Evolutionary conservation across 2,888 invertebrate species (phyloP), one percentile per base, ranked within the genome.

Genomic region (Drosophila fungiperda): DNA sequence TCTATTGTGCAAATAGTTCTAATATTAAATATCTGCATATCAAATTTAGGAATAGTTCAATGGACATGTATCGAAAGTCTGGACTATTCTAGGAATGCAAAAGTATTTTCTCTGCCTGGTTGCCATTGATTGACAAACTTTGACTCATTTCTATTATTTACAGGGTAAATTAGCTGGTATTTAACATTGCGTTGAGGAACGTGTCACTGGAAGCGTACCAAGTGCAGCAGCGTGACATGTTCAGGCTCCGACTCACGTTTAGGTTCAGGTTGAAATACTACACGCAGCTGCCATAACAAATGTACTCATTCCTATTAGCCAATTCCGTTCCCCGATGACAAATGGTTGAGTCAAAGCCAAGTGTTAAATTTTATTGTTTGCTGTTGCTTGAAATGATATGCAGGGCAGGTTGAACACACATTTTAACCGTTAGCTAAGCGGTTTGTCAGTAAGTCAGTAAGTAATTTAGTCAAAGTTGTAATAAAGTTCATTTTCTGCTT

Each of bases 351-450:
- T 63, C 20, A 29, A 26, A 57, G 52, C 52, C 57, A 59, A 71
- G 70, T 73, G 72, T 69, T 66, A 62, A 62, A 64, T 66, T 68
- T 36, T 29, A 20, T 36, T 67, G 73, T 35, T 63, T 60, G 33
- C 61, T 64, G 35, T 73, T 50, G 69, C 67, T 67, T 80, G 79
- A 89, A 83, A 85, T 86, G 59, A 83, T 81, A 87, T 89, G 89
- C 87, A 76, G 79, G 73, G 86, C 84, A 74, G 65, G 71, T 78
- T 33, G 60, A 48, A 35, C 26, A 50, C 20, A 49, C 35, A 50
- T 64, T 53, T 62, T 32, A 53, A 60, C 83, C 64, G 71, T 63
- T 67, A 59, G 50, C n/a, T 49, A 45, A 59, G 52, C 67, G 65
- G 65, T 35, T 23, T 38, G 55, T 12, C 5, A n/a, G 29, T 38